Evolutionary conservation across 2,113 vertebrate species (phyloP).

Genomic region (Periophthalmodon schlosseri): DNA sequence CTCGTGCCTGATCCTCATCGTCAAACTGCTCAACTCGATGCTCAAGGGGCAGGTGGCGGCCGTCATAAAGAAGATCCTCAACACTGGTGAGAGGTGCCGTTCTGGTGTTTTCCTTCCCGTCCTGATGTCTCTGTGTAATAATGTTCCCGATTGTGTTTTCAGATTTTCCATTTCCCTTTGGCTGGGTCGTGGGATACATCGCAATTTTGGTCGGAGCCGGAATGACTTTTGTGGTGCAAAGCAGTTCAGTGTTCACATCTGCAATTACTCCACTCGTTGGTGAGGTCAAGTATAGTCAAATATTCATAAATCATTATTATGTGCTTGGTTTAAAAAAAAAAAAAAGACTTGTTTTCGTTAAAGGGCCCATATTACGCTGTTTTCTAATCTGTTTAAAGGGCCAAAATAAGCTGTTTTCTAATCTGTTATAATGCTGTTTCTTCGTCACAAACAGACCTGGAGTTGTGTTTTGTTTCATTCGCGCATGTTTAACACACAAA

Average conservation of each 20-base stretch:
- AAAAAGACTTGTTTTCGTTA: neutral
- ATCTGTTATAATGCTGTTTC: too few relatives aligned
- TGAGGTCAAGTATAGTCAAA: slow-evolving; percentile 66
- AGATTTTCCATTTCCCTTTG: slow-evolving; percentile 95
- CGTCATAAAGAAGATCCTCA: slow-evolving; percentile 91
- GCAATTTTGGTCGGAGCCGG: slow-evolving; percentile 91
- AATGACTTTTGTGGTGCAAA: slow-evolving; percentile 97
- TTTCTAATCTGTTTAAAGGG: too few relatives aligned
- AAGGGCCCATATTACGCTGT: too few relatives aligned
- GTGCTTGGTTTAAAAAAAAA: neutral
- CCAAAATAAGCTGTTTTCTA: too few relatives aligned
- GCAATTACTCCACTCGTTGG: slow-evolving; percentile 94
- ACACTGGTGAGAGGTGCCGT: slow-evolving; percentile 80
- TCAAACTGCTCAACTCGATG: slow-evolving; percentile 92
- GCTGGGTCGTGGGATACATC: slow-evolving; percentile 91
- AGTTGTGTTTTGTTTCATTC: too few relatives aligned
- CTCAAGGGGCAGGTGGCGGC: slow-evolving; percentile 89
- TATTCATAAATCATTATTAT: slow-evolving; percentile 2
- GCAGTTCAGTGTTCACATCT: slow-evolving; percentile 96
- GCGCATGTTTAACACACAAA: too few relatives aligned
- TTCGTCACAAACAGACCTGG: too few relatives aligned
- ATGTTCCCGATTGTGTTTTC: slow-evolving; percentile 29
- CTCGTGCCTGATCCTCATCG: slow-evolving; percentile 86
- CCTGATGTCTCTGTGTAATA: neutral
- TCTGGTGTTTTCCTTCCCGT: neutral